phyloP scores from a whole-genome alignment of 64 coral and sea anemone genomes.

The Montipora sp. region DNA sequence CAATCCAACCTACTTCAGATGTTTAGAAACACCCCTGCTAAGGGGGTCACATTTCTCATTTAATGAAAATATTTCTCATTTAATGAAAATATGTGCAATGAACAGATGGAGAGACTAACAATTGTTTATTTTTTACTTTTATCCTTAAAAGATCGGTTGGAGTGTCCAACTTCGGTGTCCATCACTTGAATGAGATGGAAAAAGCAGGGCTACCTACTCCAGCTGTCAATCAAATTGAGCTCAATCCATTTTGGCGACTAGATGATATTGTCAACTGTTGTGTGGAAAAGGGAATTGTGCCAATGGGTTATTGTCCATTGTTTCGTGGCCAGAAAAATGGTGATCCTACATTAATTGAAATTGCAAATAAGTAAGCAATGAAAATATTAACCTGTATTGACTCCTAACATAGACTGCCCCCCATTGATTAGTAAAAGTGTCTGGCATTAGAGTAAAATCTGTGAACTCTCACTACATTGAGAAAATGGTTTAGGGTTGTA shows the following conservation, averaged over 20 bases:
- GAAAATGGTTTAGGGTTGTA: too few species aligned
- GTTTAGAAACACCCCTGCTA: too few species aligned
- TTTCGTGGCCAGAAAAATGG: conserved; percentile 57
- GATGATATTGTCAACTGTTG: conserved; percentile 78
- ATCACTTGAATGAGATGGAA: conserved; percentile 73
- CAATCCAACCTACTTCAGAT: too few species aligned
- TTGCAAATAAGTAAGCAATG: conserved; percentile 63
- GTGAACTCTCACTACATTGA: too few species aligned
- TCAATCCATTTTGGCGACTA: conserved; percentile 79
- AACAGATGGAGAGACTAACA: neutral
- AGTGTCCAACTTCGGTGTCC: conserved; percentile 83
- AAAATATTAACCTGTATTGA: too few species aligned
- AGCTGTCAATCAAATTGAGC: conserved; percentile 95
- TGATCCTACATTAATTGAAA: conserved; percentile 66
- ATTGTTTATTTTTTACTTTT: neutral
- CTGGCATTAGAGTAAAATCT: too few species aligned
- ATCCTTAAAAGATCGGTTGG: conserved; percentile 67
- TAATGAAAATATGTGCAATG: too few species aligned
- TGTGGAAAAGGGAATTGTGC: conserved; percentile 57
- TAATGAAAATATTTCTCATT: too few species aligned
- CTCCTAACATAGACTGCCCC: too few species aligned
- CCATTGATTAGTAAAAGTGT: too few species aligned
- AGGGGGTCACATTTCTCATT: too few species aligned
- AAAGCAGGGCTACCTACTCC: conserved; percentile 70
- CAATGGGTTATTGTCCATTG: conserved; percentile 71